These are phyloP conservation scores for Periophthalmus modestus DNA, from an alignment of 2,113 vertebrate genomes.

Conservation along the genomic window DNA sequence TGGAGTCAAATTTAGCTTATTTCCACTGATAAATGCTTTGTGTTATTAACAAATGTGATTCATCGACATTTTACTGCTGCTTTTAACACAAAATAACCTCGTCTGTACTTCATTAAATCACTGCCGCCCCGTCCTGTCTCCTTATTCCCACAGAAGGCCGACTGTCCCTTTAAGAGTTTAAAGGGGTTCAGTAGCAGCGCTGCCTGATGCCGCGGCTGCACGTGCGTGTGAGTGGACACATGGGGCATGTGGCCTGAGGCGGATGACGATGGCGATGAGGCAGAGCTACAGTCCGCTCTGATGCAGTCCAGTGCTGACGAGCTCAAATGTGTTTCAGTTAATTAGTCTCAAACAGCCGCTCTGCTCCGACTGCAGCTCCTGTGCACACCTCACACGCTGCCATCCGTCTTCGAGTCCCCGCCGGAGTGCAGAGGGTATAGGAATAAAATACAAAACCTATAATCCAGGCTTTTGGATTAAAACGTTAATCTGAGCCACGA, in stretches of 20 bases:
- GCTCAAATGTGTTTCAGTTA: constrained; percentile 65
- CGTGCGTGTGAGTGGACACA: constrained; percentile 29
- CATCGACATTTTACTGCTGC: not conserved
- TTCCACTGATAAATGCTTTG: not conserved
- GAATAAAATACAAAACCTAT: constrained; percentile 76
- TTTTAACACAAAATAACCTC: not conserved
- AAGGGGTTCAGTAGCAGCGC: constrained; percentile 32
- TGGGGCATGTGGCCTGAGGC: constrained; percentile 57
- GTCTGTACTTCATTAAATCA: not conserved
- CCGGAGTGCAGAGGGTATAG: constrained; percentile 51
- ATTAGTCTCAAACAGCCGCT: constrained; percentile 66
- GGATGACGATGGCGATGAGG: constrained; percentile 58
- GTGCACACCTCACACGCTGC: constrained; percentile 24
- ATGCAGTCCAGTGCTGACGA: constrained; percentile 65
- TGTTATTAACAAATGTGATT: no score
- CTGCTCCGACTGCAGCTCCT: constrained; percentile 27
- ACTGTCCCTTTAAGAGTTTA: constrained; percentile 16
- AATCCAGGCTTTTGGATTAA: constrained; percentile 77
- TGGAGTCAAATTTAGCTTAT: not conserved
- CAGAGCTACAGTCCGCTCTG: constrained; percentile 49
- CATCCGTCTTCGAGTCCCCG: constrained; percentile 45
- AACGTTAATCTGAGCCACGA: constrained; percentile 74
- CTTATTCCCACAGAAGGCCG: constrained; percentile 3
- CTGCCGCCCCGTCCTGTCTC: not conserved
- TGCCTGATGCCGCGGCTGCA: constrained; percentile 33